A percentile compares a stretch with the other conserved stretches of the same genome.
Evolutionary conservation across 37 sponge, comb jelly and placozoan species (phyloP).

Genomic region (Beroe forskalii): DNA sequence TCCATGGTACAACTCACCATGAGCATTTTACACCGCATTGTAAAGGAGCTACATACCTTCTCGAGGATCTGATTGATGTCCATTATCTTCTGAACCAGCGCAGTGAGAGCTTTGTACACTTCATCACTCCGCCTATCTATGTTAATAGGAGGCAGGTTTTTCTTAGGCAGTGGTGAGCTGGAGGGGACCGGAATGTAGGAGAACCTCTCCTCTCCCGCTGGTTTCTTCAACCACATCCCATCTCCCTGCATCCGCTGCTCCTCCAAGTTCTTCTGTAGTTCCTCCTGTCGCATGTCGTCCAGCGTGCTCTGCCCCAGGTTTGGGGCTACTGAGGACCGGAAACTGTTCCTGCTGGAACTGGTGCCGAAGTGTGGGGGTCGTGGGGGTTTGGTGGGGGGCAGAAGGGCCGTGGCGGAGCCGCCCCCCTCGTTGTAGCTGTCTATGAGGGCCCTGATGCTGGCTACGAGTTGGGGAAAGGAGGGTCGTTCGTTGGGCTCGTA

Average conservation of each 20-base stretch:
- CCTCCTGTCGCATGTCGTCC: slow-evolving; percentile 44
- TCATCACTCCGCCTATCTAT: slow-evolving; percentile 40
- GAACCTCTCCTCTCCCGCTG: background rate
- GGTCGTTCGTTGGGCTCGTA: slow-evolving; percentile 85
- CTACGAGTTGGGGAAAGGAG: slow-evolving; percentile 71
- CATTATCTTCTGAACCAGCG: slow-evolving; percentile 43
- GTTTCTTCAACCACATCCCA: slow-evolving; percentile 15
- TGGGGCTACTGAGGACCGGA: slow-evolving; percentile 9
- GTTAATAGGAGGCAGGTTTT: background rate
- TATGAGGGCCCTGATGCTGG: slow-evolving; percentile 60
- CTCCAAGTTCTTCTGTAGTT: slow-evolving; percentile 27
- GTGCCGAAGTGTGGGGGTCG: slow-evolving; percentile 39
- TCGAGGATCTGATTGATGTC: slow-evolving; percentile 54
- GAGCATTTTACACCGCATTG: too few relatives aligned
- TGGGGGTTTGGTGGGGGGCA: slow-evolving; percentile 30
- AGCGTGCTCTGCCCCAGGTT: background rate
- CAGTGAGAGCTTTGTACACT: slow-evolving; percentile 13
- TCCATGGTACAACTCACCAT: too few relatives aligned
- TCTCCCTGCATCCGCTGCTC: slow-evolving; percentile 17
- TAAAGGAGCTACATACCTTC: slow-evolving; percentile 23
- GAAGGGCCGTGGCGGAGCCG: background rate
- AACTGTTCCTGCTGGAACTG: slow-evolving; percentile 20
- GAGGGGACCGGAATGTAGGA: slow-evolving; percentile 24
- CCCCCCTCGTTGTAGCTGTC: background rate
- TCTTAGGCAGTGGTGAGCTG: background rate